Evolutionary conservation across 2,888 invertebrate species (phyloP), one percentile per base, ranked within the genome.

Genomic region (Acleris holmiana): DNA sequence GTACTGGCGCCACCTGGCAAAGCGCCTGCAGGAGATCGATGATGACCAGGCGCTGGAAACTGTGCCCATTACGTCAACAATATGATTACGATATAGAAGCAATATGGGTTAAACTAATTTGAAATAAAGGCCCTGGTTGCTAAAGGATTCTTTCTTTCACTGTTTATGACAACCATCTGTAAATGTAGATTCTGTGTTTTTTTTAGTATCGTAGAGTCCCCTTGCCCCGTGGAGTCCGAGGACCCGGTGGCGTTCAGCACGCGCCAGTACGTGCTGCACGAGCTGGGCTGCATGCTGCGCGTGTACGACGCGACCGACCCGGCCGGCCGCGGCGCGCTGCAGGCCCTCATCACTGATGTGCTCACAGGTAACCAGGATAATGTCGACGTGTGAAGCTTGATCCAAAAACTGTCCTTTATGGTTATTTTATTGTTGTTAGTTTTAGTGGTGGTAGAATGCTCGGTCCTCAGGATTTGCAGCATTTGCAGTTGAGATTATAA

Each of bases 221-320:
- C 91, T 0, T 90, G 91, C 51, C 91, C 92, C 0, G 75, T 83
- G 0, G 84, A 88, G 48, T 71, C 71, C 0, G 81, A 82, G 0
- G 88, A 91, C 56, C 88, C 88, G 0, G 86, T 85, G 1, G 85
- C 80, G 2, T 88, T 88, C 74, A 84, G 89, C 63, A 90, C 90
- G 0, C 84, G 93, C 0, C 94, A 94, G 75, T 94, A 94, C 74
- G 93, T 95, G 8, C 82, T 94, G 2, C 93, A 93, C 70, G 94
- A 95, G 75, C 80, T 95, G 63, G 86, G 93, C 29, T 78, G 85
- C 50, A 87, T 95, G 81, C 81, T 94, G 61, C 80, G 85, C 0
- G 89, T 93, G 50, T 94, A 94, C 76, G 95, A 95, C 74, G 86
- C 93, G 0, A 88, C 93, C 0, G 95, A 95, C 78, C 93, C 94